Percentiles rank a stretch among this genome's conserved stretches.
Conservation (phyloP, 92 coral and sea anemone genomes). For the Zoanthus solanderi region DNA sequence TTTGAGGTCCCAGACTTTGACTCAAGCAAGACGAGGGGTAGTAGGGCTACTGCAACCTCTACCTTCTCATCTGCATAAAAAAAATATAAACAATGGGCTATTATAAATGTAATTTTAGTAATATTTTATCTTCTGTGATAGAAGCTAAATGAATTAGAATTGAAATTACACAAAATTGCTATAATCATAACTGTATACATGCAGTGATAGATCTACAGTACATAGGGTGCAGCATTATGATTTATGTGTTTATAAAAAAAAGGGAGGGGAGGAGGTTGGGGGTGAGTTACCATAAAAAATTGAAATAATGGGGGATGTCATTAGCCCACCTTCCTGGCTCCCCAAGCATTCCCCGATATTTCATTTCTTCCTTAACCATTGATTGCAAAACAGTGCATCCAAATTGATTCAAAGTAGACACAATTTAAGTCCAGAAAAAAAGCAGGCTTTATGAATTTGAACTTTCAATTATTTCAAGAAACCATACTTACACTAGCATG, state of each 20-base stretch:
- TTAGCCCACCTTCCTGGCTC: not conserved
- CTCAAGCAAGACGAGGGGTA: constrained; percentile 39
- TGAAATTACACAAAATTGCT: no score
- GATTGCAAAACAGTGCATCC: not conserved
- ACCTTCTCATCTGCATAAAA: constrained; percentile 38
- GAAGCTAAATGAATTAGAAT: not conserved
- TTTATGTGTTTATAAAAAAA: not conserved
- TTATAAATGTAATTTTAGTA: no score
- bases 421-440: not conserved
- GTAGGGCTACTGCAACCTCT: constrained; percentile 50
- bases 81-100: not conserved
- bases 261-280: no score
- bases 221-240: not conserved
- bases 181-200: not conserved
- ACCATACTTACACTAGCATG: not conserved
- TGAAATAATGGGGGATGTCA: no score
- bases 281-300: no score
- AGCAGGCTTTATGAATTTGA: not conserved
- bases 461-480: not conserved
- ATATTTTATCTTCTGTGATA: not conserved
- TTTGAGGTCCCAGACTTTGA: constrained; percentile 14
- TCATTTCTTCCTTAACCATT: not conserved
- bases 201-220: not conserved
- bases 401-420: not conserved
- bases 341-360: not conserved